Evolutionary conservation across 2,888 invertebrate genomes (phyloP).

Genomic region (Crematogaster levior): DNA sequence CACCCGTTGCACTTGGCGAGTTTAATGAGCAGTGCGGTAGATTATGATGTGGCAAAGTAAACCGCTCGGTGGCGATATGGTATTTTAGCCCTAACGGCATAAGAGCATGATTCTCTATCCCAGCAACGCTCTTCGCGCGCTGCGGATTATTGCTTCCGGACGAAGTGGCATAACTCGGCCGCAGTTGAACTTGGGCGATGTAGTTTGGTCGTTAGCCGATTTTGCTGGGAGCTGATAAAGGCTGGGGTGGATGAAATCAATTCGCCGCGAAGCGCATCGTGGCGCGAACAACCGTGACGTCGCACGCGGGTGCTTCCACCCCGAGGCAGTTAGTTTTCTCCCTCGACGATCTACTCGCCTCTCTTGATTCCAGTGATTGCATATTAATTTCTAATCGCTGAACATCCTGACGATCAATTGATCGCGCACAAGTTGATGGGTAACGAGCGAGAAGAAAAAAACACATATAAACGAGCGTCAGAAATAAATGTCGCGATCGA

Average conservation of each 20-base stretch:
- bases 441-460: not conserved
- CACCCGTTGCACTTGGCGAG: not conserved
- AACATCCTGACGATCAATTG: conserved; percentile 51
- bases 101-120: not conserved
- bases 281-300: conserved; percentile 7
- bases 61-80: conserved; percentile 19
- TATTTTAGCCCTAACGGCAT: conserved; percentile 24
- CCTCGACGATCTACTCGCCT: not conserved
- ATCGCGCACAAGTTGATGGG: conserved; percentile 50
- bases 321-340: conserved; percentile 41
- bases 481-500: not conserved
- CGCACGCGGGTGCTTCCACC: conserved; percentile 4
- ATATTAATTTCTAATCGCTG: conserved; percentile 63
- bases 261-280: conserved; percentile 9
- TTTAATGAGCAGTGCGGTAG: conserved; percentile 1
- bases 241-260: conserved; percentile 53
- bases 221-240: conserved; percentile 16
- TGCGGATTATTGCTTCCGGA: conserved; percentile 59
- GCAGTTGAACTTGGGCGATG: conserved; percentile 29
- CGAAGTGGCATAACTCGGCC: conserved; percentile 59
- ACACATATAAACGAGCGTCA: not conserved
- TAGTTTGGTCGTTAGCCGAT: conserved; percentile 55
- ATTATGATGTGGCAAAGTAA: conserved; percentile 1
- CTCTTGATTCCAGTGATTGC: not conserved
- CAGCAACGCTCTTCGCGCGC: not conserved